Evolutionary conservation across 2,888 invertebrate species (phyloP).

Genomic region (Acrobasis consociella): DNA sequence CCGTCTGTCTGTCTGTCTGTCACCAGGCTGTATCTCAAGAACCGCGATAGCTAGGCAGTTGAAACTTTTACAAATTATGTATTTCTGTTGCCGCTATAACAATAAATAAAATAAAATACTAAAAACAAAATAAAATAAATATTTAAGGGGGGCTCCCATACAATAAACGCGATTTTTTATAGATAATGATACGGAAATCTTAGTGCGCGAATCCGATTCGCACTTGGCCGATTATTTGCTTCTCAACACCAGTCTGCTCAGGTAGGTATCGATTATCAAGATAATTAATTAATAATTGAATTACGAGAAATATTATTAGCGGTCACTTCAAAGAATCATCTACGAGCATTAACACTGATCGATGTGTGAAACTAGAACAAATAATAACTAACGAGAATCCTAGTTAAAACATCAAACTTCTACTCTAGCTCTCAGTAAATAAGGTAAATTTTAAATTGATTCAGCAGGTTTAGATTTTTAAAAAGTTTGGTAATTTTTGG

Average conservation of each 20-base stretch:
- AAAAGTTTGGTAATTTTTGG: background rate
- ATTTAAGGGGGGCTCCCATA: too few species aligned
- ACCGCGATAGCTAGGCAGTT: too few species aligned
- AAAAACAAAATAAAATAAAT: too few species aligned
- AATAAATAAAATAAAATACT: too few species aligned
- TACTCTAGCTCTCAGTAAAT: background rate
- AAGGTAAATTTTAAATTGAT: background rate
- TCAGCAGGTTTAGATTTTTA: background rate
- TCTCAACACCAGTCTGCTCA: conserved; percentile 5
- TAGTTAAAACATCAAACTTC: background rate
- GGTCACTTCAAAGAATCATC: conserved; percentile 32
- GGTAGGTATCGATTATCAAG: conserved; percentile 40
- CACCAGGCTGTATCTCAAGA: too few species aligned
- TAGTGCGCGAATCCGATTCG: too few species aligned
- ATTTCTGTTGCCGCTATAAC: too few species aligned
- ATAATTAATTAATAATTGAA: conserved; percentile 50
- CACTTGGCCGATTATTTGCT: too few species aligned
- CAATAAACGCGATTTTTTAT: too few species aligned
- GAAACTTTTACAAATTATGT: too few species aligned
- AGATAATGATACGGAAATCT: too few species aligned
- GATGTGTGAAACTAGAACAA: conserved; percentile 22
- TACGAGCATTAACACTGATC: conserved; percentile 21
- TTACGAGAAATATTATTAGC: conserved; percentile 47
- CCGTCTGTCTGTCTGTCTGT: too few species aligned
- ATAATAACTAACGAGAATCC: conserved; percentile 13